Percentiles rank a stretch among this genome's conserved stretches.
Evolutionary conservation across 53 echinoderm and acorn worm species (phyloP).

Genomic region (Crossaster papposus): DNA sequence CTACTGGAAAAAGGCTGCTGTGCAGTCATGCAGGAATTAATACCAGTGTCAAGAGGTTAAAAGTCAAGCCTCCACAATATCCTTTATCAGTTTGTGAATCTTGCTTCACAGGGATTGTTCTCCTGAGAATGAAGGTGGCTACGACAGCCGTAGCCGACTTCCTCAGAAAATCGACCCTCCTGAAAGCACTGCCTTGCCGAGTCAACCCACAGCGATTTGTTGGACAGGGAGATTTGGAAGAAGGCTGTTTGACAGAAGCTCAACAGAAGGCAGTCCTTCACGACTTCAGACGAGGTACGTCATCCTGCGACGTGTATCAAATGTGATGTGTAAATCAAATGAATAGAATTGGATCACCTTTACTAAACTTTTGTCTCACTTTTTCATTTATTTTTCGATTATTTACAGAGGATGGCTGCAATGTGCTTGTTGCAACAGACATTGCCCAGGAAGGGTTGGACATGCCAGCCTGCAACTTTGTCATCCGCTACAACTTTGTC

Average conservation of each 20-base stretch:
- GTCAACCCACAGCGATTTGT: conserved; percentile 65
- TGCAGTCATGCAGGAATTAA: too few relatives aligned
- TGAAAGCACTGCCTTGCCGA: conserved; percentile 32
- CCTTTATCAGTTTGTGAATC: not conserved
- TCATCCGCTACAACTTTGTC: conserved; percentile 84
- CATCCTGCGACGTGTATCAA: not conserved
- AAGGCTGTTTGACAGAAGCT: conserved; percentile 59
- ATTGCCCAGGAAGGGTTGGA: conserved; percentile 81
- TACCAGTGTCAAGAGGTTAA: too few relatives aligned
- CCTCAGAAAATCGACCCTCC: not conserved
- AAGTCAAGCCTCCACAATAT: too few relatives aligned
- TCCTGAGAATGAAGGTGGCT: conserved; percentile 62
- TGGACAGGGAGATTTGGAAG: conserved; percentile 67
- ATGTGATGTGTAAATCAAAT: too few relatives aligned
- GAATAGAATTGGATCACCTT: too few relatives aligned
- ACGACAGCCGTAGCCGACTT: conserved; percentile 66
- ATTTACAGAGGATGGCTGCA: conserved; percentile 58
- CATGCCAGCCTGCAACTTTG: conserved; percentile 78
- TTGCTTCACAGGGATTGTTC: conserved; percentile 65
- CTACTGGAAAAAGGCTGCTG: too few relatives aligned
- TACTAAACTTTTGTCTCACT: too few relatives aligned
- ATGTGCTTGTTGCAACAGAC: conserved; percentile 82
- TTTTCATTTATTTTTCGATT: too few relatives aligned
- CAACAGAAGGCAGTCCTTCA: conserved; percentile 61
- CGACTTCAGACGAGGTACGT: conserved; percentile 59